phyloP scores from a whole-genome alignment of 1,140 invertebrate species.

The Archegozetes longisetosus region DNA sequence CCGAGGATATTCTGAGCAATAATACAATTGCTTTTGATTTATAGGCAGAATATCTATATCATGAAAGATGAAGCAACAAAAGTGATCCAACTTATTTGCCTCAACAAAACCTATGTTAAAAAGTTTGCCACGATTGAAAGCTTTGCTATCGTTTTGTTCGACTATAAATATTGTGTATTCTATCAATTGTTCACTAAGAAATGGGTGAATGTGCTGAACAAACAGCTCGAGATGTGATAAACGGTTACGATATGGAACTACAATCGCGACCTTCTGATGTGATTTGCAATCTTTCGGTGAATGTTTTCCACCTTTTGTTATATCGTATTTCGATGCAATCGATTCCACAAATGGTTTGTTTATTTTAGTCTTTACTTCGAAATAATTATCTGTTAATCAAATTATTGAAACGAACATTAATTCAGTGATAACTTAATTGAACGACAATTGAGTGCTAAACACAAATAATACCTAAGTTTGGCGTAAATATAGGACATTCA shows the following conservation, averaged over 20 bases:
- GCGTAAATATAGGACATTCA: not conserved
- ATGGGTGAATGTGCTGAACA: constrained; percentile 73
- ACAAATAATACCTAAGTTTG: not conserved
- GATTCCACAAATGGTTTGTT: not conserved
- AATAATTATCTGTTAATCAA: not conserved
- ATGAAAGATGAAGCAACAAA: constrained; percentile 38
- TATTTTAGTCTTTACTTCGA: not conserved
- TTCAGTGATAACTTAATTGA: too few relatives aligned
- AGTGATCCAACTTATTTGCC: constrained; percentile 24
- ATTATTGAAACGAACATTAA: too few relatives aligned
- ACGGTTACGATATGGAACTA: constrained; percentile 75
- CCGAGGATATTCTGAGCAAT: constrained; percentile 21
- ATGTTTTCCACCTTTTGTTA: constrained; percentile 49
- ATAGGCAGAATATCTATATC: constrained; percentile 40
- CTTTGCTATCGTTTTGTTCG: constrained; percentile 44
- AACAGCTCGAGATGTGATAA: constrained; percentile 58
- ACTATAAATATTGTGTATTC: constrained; percentile 82
- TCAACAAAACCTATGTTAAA: constrained; percentile 35
- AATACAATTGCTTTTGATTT: constrained; percentile 25
- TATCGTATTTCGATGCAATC: not conserved
- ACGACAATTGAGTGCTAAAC: not conserved
- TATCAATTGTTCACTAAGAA: constrained; percentile 67
- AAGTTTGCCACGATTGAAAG: constrained; percentile 27
- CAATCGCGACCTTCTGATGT: constrained; percentile 59
- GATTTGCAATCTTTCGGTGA: constrained; percentile 52